Evolutionary conservation across 2,888 invertebrate genomes (phyloP).

Genomic region (Chaetogeoica ovagalla): DNA sequence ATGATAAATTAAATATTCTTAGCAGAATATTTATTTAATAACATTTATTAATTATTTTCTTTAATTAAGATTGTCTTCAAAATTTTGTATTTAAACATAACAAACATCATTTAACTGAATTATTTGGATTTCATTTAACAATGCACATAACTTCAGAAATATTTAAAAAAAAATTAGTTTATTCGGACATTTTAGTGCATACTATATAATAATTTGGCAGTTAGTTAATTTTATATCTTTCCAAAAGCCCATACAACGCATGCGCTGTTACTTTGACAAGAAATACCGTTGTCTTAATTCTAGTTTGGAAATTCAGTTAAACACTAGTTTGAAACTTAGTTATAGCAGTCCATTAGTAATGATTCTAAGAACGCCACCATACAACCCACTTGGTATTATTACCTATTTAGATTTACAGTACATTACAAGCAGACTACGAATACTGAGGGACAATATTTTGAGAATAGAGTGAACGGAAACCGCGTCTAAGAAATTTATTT

Average conservation of each 20-base stretch:
- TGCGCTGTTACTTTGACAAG: neutral
- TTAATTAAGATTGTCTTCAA: too few species aligned
- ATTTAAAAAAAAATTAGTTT: neutral
- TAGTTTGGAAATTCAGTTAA: slow-evolving; percentile 5
- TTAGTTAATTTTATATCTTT: slow-evolving; percentile 1
- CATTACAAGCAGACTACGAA: neutral
- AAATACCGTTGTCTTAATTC: slow-evolving; percentile 10
- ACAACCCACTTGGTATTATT: neutral
- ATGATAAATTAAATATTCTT: too few species aligned
- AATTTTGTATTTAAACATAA: too few species aligned
- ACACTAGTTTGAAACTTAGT: slow-evolving; percentile 23
- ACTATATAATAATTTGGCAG: neutral
- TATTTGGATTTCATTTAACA: too few species aligned
- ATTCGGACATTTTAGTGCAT: neutral
- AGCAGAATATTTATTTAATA: too few species aligned
- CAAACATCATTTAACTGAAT: too few species aligned
- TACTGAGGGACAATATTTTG: neutral
- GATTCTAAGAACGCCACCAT: slow-evolving; percentile 5
- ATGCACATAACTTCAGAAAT: too few species aligned
- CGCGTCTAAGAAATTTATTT: slow-evolving; percentile 13
- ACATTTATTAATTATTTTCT: too few species aligned
- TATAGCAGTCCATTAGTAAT: slow-evolving; percentile 31
- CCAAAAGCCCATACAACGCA: slow-evolving; percentile 4
- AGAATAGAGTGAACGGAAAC: neutral
- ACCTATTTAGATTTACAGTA: neutral